Conservation (phyloP, 2,888 invertebrate species). For the Mystacides longicornis region DNA sequence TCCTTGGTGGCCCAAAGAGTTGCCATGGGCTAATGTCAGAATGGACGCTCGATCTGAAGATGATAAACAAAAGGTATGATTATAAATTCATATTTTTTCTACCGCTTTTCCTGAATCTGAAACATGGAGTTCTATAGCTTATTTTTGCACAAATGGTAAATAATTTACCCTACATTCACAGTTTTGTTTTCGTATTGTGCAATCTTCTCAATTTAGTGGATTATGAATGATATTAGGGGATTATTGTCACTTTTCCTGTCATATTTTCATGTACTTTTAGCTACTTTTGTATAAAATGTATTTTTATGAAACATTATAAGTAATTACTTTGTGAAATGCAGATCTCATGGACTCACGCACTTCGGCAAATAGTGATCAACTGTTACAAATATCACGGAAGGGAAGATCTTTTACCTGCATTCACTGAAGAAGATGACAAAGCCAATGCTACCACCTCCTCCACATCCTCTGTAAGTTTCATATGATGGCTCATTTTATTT, state of each 20-base stretch:
- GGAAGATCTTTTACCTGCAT: conserved; percentile 90
- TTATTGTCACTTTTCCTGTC: no score
- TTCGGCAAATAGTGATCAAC: conserved; percentile 93
- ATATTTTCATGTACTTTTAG: no score
- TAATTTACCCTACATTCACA: no score
- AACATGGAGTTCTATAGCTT: no score
- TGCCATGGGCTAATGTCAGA: conserved; percentile 97
- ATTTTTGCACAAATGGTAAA: neutral
- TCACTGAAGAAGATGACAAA: conserved; percentile 86
- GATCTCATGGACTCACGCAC: conserved; percentile 97
- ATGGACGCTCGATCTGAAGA: conserved; percentile 96
- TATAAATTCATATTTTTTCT: no score
- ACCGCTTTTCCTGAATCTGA: no score
- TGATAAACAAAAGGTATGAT: conserved; percentile 87
- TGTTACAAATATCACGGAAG: conserved; percentile 97
- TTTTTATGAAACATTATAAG: no score
- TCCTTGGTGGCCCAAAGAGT: conserved; percentile 96
- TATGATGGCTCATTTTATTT: neutral
- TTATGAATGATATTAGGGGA: no score
- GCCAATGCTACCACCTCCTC: conserved; percentile 53
- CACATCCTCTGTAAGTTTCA: conserved; percentile 40
- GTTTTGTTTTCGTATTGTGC: no score
- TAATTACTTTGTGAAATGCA: no score
- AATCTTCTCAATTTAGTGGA: no score
- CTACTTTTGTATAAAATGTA: no score